phyloP scores from a whole-genome alignment of 2,113 vertebrate species.

The Perccottus glenii region DNA sequence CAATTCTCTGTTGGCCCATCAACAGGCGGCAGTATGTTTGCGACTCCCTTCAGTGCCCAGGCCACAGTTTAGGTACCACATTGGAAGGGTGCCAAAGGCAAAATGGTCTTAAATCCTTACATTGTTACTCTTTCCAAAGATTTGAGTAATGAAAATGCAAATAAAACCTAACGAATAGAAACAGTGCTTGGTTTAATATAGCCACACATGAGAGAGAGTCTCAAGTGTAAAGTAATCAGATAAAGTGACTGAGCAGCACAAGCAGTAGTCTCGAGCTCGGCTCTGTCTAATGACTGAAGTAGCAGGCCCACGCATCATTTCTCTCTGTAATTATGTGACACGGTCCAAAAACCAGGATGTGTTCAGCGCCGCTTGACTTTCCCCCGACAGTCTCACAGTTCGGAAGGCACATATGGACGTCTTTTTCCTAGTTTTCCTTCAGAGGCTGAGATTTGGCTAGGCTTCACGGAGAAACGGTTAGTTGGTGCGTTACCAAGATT shows the following conservation, averaged over 20 bases:
- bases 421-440: slow-evolving; percentile 10
- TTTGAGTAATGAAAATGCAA: background rate
- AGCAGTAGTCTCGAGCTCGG: slow-evolving; percentile 37
- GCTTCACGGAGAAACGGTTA: slow-evolving; percentile 54
- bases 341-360: slow-evolving; percentile 64
- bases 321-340: slow-evolving; percentile 71
- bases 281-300: slow-evolving; percentile 70
- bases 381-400: slow-evolving; percentile 37
- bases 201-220: slow-evolving; percentile 24
- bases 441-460: slow-evolving; percentile 32
- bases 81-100: too few relatives aligned
- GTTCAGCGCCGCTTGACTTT: slow-evolving; percentile 49
- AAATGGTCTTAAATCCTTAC: too few relatives aligned
- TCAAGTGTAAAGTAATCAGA: slow-evolving; percentile 67
- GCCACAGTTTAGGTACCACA: too few relatives aligned
- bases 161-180: too few relatives aligned
- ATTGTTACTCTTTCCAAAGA: background rate
- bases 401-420: slow-evolving; percentile 19
- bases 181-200: slow-evolving; percentile 19
- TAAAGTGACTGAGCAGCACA: slow-evolving; percentile 61
- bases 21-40: too few relatives aligned
- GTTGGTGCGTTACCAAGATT: slow-evolving; percentile 46
- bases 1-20: too few relatives aligned
- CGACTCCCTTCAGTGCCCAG: too few relatives aligned
- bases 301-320: slow-evolving; percentile 61